Percentiles rank a stretch among this genome's conserved stretches.
phyloP scores from a whole-genome alignment of 1,140 invertebrate species.

The Cyphomyrmex costatus region DNA sequence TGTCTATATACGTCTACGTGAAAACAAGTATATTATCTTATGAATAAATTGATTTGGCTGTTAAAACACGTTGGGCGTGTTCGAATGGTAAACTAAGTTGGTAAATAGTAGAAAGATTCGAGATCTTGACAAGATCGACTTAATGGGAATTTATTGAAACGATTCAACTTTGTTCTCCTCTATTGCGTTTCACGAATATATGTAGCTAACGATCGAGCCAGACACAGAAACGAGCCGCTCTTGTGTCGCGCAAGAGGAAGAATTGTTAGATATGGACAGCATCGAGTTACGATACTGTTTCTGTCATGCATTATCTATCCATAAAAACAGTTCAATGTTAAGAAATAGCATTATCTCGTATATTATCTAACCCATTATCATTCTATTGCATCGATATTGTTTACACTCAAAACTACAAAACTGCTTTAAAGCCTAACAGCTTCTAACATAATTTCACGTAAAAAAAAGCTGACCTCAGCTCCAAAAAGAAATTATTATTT shows the following conservation, averaged over 20 bases:
- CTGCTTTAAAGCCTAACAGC: background rate
- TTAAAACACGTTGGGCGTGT: slow-evolving; percentile 21
- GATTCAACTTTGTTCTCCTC: slow-evolving; percentile 73
- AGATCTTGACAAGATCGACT: slow-evolving; percentile 70
- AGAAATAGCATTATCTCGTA: background rate
- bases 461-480: background rate
- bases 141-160: slow-evolving; percentile 76
- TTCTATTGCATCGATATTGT: background rate
- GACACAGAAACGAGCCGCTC: slow-evolving; percentile 63
- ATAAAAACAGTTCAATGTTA: background rate
- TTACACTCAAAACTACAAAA: background rate
- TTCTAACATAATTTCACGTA: background rate
- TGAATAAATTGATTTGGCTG: slow-evolving; percentile 17
- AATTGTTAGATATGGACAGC: slow-evolving; percentile 55
- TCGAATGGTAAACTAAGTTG: slow-evolving; percentile 62
- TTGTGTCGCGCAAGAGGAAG: slow-evolving; percentile 50
- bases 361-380: background rate
- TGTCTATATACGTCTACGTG: background rate
- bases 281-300: slow-evolving; percentile 37
- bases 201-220: slow-evolving; percentile 66
- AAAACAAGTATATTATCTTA: slow-evolving; percentile 12
- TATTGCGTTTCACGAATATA: slow-evolving; percentile 52
- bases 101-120: slow-evolving; percentile 62
- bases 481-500: background rate
- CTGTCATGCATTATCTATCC: background rate